phyloP scores from a whole-genome alignment of 2,113 vertebrate genomes.

The Carlito syrichta region DNA sequence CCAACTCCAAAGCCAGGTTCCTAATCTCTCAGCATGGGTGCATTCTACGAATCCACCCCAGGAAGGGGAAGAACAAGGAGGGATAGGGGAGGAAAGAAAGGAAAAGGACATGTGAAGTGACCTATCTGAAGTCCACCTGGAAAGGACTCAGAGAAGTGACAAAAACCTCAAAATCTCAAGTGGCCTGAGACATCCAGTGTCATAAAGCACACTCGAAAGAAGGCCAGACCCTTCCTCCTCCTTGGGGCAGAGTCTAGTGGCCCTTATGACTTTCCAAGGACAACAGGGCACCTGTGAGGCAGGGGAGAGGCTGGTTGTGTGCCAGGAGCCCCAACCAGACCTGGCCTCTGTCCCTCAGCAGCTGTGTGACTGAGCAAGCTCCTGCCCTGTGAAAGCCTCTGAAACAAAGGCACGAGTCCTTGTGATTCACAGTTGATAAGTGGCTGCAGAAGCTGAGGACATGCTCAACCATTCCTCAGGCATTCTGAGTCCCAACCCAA shows the following conservation, averaged over 20 bases:
- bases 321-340: background rate
- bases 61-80: too few species aligned
- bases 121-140: too few species aligned
- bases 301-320: background rate
- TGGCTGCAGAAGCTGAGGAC: accelerated
- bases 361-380: background rate
- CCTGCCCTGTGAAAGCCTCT: background rate
- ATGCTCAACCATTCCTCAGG: background rate
- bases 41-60: too few species aligned
- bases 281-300: background rate
- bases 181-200: background rate
- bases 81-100: accelerated
- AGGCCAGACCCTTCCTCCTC: background rate
- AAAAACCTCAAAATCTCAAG: background rate
- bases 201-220: background rate
- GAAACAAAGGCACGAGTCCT: accelerated
- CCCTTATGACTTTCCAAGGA: background rate
- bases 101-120: background rate
- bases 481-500: too few species aligned
- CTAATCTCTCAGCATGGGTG: accelerated
- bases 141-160: background rate
- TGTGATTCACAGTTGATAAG: accelerated
- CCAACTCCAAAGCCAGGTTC: background rate
- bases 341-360: background rate
- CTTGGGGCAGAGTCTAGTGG: background rate